Conservation (phyloP, 2,797 vertebrate genomes). For the Gymnothorax javanicus region DNA sequence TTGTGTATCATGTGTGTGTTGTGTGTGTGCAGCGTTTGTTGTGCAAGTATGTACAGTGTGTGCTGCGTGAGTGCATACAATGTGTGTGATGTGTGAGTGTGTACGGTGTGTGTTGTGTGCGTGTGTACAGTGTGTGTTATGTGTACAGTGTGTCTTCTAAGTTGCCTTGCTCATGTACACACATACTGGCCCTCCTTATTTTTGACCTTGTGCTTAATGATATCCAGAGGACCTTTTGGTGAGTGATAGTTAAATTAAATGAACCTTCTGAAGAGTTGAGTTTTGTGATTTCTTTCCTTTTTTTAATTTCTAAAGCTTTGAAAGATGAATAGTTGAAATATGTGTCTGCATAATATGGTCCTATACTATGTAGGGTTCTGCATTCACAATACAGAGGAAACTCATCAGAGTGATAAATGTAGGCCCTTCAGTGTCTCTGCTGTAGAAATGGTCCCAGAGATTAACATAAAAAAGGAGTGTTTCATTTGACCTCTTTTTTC, state of each 20-base stretch:
- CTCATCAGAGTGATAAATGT: neutral
- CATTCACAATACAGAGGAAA: too few species aligned
- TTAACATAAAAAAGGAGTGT: neutral
- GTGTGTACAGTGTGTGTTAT: neutral
- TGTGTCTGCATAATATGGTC: neutral
- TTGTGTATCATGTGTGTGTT: too few species aligned
- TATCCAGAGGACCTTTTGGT: neutral
- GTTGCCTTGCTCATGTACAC: neutral
- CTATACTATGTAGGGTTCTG: too few species aligned
- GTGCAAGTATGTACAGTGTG: too few species aligned
- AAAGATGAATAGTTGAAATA: neutral
- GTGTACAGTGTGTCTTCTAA: slow-evolving; percentile 11
- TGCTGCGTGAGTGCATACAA: too few species aligned
- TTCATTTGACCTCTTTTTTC: neutral
- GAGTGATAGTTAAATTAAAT: too few species aligned
- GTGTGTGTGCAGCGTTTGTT: too few species aligned
- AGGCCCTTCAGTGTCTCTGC: neutral
- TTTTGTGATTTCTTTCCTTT: too few species aligned
- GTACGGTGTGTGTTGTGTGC: neutral
- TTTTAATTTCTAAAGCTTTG: too few species aligned
- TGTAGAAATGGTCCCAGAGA: neutral
- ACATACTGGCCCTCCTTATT: neutral
- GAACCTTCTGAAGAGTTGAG: too few species aligned
- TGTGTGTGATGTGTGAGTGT: neutral
- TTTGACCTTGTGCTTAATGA: neutral